phyloP scores from a whole-genome alignment of 53 echinoderm and acorn worm genomes.

The Apostichopus leukothele region DNA sequence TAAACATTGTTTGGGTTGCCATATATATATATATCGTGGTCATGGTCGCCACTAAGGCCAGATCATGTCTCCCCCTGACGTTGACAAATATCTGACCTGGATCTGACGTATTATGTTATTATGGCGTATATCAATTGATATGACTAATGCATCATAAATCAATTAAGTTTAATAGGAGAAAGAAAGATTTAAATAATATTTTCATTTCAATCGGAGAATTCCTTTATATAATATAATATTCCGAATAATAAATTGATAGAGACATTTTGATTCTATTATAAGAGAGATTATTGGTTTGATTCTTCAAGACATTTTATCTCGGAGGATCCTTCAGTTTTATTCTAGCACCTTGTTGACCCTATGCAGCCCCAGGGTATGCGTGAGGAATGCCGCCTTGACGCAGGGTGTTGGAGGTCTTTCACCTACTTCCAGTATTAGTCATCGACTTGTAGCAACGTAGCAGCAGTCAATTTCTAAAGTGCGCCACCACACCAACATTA shows the following conservation, averaged over 20 bases:
- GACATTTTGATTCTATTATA: constrained; percentile 26
- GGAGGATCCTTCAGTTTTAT: constrained; percentile 15
- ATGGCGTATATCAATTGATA: background rate
- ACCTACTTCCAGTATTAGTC: constrained; percentile 15
- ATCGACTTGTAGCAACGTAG: background rate
- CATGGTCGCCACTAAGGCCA: too few species aligned
- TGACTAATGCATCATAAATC: constrained; percentile 11
- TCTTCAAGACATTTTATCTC: constrained; percentile 15
- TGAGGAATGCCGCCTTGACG: constrained; percentile 36
- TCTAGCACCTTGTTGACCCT: background rate
- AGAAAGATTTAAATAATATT: background rate
- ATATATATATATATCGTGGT: too few species aligned
- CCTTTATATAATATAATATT: background rate
- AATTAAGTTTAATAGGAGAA: background rate
- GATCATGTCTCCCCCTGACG: too few species aligned
- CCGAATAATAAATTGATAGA: constrained; percentile 6
- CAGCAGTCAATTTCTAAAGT: background rate
- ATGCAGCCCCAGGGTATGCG: constrained; percentile 24
- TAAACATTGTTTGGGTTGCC: too few species aligned
- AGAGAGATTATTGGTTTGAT: constrained; percentile 22
- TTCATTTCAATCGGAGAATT: background rate
- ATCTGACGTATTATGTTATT: too few species aligned
- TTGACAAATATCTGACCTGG: too few species aligned
- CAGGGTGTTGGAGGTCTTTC: constrained; percentile 20
- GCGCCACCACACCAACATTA: background rate